Percentiles rank a stretch among this genome's conserved stretches.
Conservation (phyloP, 2,888 invertebrate genomes). For the Acronicta leporina region DNA sequence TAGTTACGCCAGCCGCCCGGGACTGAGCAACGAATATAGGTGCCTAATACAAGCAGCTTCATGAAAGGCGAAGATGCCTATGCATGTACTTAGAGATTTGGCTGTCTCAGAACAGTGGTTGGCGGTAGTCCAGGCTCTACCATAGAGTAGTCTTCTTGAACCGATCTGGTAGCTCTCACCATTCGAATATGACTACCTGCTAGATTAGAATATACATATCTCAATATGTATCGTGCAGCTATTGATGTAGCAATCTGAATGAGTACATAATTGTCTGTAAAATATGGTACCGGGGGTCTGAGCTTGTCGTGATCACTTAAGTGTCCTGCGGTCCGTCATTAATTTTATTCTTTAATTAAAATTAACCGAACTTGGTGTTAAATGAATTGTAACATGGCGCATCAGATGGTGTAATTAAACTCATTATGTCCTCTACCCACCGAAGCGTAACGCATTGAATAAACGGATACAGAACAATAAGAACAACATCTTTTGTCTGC, state of each 20-base stretch:
- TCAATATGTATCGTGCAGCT: too few relatives aligned
- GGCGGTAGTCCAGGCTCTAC: too few relatives aligned
- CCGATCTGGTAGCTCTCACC: too few relatives aligned
- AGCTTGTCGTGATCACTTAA: too few relatives aligned
- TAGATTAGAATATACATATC: too few relatives aligned
- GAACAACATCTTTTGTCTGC: constrained; percentile 28
- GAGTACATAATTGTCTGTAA: too few relatives aligned
- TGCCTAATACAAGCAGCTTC: background rate
- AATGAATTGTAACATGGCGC: constrained; percentile 24
- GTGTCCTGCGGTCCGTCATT: too few relatives aligned
- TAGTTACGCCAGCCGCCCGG: constrained; percentile 6
- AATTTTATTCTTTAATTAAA: background rate
- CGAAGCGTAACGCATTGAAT: constrained; percentile 34
- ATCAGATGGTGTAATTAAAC: constrained; percentile 28
- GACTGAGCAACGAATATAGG: background rate
- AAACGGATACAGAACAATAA: constrained; percentile 33
- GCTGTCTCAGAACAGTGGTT: background rate
- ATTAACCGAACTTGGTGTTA: background rate
- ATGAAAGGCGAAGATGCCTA: background rate
- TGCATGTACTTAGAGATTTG: background rate
- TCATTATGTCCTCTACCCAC: constrained; percentile 18
- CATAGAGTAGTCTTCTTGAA: too few relatives aligned
- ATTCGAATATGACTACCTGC: too few relatives aligned
- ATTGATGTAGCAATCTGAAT: too few relatives aligned
- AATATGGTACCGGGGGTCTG: too few relatives aligned